Evolutionary conservation across 2,797 vertebrate species (phyloP).

Genomic region (Epinephelus malabaricus): DNA sequence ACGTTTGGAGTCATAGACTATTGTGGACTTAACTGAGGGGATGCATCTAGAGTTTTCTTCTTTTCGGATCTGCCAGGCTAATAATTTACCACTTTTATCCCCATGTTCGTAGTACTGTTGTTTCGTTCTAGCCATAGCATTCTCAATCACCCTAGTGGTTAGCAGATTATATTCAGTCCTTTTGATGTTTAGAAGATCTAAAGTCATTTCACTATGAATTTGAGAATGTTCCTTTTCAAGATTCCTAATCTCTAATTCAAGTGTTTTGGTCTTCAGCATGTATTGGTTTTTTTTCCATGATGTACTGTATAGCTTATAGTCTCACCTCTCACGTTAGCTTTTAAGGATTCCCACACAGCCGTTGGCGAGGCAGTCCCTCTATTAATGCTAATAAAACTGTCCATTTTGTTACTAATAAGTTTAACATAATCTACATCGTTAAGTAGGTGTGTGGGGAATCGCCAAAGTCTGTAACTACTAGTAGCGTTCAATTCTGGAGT

Average conservation of each 20-base stretch:
- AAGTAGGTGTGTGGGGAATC: background rate
- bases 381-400: background rate
- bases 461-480: background rate
- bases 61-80: background rate
- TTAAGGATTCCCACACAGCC: background rate
- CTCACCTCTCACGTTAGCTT: background rate
- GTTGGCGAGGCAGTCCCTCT: background rate
- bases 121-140: background rate
- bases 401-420: background rate
- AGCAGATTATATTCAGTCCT: background rate
- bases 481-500: background rate
- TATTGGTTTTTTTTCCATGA: background rate
- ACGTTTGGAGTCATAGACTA: no score
- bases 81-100: background rate
- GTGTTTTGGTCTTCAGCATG: background rate
- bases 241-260: slow-evolving; percentile 1
- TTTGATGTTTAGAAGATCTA: background rate
- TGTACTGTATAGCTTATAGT: background rate
- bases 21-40: no score
- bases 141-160: background rate
- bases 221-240: background rate
- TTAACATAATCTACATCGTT: background rate
- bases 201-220: background rate
- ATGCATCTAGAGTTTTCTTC: no score
- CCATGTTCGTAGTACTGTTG: background rate